Conservation (phyloP, 2,113 vertebrate species). For the Anhinga anhinga region DNA sequence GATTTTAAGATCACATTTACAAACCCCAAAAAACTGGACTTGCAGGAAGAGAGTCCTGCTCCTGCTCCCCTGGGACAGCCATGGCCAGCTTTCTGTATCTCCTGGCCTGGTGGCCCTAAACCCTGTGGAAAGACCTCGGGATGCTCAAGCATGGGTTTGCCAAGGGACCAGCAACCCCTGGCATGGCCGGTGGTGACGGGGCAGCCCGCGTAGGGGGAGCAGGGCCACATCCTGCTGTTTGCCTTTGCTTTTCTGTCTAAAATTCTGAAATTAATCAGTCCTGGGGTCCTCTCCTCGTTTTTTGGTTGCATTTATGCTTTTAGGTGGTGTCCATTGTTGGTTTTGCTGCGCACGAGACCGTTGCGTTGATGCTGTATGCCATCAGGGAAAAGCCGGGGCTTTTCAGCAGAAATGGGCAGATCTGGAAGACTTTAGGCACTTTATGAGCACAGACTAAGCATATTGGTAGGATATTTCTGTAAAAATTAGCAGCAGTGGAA, state of each 20-base stretch:
- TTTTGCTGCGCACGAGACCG: not conserved
- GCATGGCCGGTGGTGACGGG: fast-evolving
- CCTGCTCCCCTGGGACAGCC: not conserved
- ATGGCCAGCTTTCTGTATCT: too few species aligned
- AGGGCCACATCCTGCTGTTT: not conserved
- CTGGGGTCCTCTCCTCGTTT: not conserved
- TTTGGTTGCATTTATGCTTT: too few species aligned
- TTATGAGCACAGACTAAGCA: not conserved
- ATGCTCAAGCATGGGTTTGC: not conserved
- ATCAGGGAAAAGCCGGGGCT: not conserved
- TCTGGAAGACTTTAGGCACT: not conserved
- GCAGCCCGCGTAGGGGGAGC: fast-evolving
- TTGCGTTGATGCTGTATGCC: not conserved
- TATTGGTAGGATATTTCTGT: not conserved
- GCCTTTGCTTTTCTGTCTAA: not conserved
- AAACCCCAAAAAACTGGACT: not conserved
- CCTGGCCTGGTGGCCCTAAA: too few species aligned
- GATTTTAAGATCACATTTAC: too few species aligned
- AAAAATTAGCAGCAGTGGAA: not conserved
- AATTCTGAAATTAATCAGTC: not conserved
- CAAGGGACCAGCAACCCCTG: too few species aligned
- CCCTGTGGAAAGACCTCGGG: not conserved
- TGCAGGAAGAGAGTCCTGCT: not conserved
- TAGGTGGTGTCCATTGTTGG: fast-evolving
- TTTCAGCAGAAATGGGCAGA: not conserved